These are phyloP conservation scores for Ptiloglossa arizonensis DNA, from an alignment of 1,140 invertebrate species.

Conservation along the genomic window DNA sequence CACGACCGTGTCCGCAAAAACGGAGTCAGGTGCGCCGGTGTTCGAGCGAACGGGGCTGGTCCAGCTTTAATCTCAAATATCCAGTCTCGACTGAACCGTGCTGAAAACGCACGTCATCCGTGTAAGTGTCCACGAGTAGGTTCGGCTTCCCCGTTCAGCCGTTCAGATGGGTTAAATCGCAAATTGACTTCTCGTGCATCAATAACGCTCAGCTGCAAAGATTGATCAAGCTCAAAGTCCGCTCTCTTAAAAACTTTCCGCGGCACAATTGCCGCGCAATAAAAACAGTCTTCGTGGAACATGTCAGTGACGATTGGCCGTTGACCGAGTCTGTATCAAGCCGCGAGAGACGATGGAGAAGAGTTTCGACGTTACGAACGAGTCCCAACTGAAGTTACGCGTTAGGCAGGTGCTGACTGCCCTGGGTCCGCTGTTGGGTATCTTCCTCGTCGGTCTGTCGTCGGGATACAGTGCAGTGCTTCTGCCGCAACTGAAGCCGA, in stretches of 20 bases:
- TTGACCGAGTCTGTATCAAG: neutral
- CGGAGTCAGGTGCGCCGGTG: no score
- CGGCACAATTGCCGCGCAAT: neutral
- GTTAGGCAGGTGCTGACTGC: slow-evolving; percentile 80
- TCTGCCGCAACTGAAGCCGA: slow-evolving; percentile 83
- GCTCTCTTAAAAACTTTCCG: neutral
- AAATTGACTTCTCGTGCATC: no score
- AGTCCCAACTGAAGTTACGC: slow-evolving; percentile 34
- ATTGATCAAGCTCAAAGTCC: neutral
- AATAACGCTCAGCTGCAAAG: neutral
- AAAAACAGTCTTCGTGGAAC: neutral
- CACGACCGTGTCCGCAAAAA: no score
- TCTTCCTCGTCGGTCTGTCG: slow-evolving; percentile 82
- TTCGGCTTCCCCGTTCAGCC: no score
- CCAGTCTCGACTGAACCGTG: no score
- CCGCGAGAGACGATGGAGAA: neutral
- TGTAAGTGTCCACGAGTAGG: no score
- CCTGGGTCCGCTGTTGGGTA: slow-evolving; percentile 82
- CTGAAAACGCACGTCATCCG: no score
- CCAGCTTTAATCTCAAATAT: no score
- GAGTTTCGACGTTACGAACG: neutral
- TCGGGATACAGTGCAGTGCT: slow-evolving; percentile 85
- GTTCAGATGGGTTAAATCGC: no score
- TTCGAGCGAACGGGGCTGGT: no score
- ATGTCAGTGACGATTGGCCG: neutral